A percentile compares a stretch with the other conserved stretches of the same genome.
Conservation (phyloP, 2,888 invertebrate genomes). For the Cataglyphis albicans region DNA sequence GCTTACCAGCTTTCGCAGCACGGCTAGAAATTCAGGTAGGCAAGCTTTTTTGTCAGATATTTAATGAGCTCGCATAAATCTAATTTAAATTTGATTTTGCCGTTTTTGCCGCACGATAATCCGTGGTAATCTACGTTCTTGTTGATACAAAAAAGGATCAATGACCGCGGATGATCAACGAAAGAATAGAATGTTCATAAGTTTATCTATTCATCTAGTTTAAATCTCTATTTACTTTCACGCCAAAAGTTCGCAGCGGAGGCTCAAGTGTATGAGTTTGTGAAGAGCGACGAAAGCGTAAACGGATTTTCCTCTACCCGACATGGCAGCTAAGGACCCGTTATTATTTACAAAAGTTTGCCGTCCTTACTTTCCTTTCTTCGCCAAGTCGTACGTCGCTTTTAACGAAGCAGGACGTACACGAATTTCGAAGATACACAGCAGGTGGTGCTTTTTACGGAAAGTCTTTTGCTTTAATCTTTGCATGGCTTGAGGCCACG, state of each 20-base stretch:
- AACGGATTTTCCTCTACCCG: slow-evolving; percentile 65
- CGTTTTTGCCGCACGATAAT: background rate
- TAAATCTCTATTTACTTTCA: slow-evolving; percentile 75
- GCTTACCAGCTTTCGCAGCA: slow-evolving; percentile 16
- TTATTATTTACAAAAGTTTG: slow-evolving; percentile 70
- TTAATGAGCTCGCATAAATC: background rate
- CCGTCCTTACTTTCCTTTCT: slow-evolving; percentile 52
- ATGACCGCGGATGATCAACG: slow-evolving; percentile 22
- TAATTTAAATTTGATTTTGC: background rate
- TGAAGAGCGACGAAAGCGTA: slow-evolving; percentile 59
- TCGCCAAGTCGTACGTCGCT: slow-evolving; percentile 28
- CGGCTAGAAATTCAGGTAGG: background rate
- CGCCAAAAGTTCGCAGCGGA: slow-evolving; percentile 61
- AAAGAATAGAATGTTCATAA: slow-evolving; percentile 53
- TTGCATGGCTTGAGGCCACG: background rate
- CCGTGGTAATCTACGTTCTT: background rate
- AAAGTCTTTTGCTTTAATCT: slow-evolving; percentile 36
- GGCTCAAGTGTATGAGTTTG: slow-evolving; percentile 57
- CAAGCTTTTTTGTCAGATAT: background rate
- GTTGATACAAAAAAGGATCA: background rate
- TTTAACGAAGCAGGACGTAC: slow-evolving; percentile 55
- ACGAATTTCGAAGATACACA: slow-evolving; percentile 32
- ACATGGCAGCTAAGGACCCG: slow-evolving; percentile 61
- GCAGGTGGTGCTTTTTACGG: slow-evolving; percentile 45
- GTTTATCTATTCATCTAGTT: slow-evolving; percentile 63